Conservation (phyloP, 1,140 invertebrate genomes). For the Drosophila cardini region DNA sequence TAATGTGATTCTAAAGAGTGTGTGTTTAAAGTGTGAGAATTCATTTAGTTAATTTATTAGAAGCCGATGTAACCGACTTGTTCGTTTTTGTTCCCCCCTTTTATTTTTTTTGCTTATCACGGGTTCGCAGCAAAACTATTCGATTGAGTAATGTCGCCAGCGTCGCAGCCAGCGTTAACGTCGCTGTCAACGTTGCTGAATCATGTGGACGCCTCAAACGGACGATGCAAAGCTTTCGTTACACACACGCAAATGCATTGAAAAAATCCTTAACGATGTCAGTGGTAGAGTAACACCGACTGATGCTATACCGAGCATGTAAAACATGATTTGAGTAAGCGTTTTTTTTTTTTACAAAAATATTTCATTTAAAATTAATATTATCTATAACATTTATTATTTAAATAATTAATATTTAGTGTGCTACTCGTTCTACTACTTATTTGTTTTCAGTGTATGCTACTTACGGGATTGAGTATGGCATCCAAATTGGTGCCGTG, state of each 20-base stretch:
- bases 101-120: slow-evolving; percentile 62
- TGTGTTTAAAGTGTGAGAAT: not conserved
- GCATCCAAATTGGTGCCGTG: slow-evolving; percentile 74
- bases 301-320: no score
- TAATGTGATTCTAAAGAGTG: no score
- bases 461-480: slow-evolving; percentile 78
- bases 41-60: slow-evolving; percentile 35
- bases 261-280: not conserved
- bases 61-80: slow-evolving; percentile 11
- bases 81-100: slow-evolving; percentile 3
- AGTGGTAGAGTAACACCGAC: no score
- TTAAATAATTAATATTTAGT: no score
- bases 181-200: slow-evolving; percentile 33
- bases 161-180: not conserved
- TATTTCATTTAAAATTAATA: no score
- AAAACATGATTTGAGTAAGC: no score
- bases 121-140: slow-evolving; percentile 50
- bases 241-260: slow-evolving; percentile 1
- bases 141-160: slow-evolving; percentile 67
- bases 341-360: no score
- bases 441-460: no score
- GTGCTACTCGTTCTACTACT: no score
- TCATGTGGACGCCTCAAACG: slow-evolving; percentile 40
- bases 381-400: no score
- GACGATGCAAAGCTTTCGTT: slow-evolving; percentile 1